Evolutionary conservation across 92 coral and sea anemone species (phyloP).

Genomic region (Pocillopora grandis): DNA sequence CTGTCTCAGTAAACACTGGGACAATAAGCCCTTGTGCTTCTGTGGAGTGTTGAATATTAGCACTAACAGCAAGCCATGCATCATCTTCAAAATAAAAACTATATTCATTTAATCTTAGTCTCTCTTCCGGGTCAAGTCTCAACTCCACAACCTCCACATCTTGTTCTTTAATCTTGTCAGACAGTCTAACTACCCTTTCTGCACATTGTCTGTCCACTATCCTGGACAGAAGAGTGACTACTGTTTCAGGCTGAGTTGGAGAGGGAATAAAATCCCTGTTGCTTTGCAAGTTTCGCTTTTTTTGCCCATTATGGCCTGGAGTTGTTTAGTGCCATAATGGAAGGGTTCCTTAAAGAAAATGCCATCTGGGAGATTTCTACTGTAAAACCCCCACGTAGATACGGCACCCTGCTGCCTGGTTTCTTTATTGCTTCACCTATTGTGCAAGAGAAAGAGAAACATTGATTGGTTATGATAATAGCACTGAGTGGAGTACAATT

Average conservation of each 20-base stretch:
- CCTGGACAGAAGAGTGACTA: conserved; percentile 35
- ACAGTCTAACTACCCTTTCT: conserved; percentile 46
- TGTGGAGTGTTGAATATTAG: conserved; percentile 36
- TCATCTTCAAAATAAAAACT: conserved; percentile 40
- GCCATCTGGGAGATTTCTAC: conserved; percentile 63
- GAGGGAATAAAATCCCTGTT: conserved; percentile 15
- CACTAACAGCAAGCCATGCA: conserved; percentile 65
- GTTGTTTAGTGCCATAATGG: conserved; percentile 61
- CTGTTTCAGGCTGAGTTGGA: conserved; percentile 18
- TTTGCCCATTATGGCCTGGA: conserved; percentile 54
- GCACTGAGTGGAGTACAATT: no score
- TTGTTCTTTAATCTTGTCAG: conserved; percentile 46
- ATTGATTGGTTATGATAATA: no score
- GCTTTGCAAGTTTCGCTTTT: conserved; percentile 41
- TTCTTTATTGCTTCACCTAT: conserved; percentile 59
- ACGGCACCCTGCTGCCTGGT: conserved; percentile 57
- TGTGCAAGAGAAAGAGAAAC: conserved; percentile 10
- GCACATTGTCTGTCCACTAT: conserved; percentile 43
- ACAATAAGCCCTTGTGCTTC: conserved; percentile 58
- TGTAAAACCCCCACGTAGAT: conserved; percentile 59
- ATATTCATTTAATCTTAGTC: conserved; percentile 48
- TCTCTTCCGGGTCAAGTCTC: conserved; percentile 39
- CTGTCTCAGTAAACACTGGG: conserved; percentile 51
- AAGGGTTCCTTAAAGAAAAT: conserved; percentile 62
- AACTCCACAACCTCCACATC: conserved; percentile 57